Evolutionary conservation across 2,113 vertebrate genomes (phyloP).

Genomic region (Myxocyprinus asiaticus): DNA sequence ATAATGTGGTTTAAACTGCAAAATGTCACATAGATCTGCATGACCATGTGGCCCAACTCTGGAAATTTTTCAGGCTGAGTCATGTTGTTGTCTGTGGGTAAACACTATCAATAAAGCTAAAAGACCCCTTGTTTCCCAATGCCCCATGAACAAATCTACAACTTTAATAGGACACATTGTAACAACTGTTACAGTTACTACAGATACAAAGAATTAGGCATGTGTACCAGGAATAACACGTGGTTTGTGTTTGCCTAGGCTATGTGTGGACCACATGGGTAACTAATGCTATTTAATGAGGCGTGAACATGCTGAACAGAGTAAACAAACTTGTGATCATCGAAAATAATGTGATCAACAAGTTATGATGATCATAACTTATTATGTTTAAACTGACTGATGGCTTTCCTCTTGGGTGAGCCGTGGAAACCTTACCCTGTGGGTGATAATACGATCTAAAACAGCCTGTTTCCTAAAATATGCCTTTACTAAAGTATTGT

Average conservation of each 20-base stretch:
- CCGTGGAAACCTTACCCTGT: background rate
- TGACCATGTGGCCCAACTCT: background rate
- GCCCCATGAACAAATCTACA: background rate
- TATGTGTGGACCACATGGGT: background rate
- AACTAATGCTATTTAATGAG: background rate
- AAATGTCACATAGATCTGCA: background rate
- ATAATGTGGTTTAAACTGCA: background rate
- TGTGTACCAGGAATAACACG: conserved; percentile 2
- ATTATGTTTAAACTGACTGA: background rate
- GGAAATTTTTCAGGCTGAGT: conserved; percentile 50
- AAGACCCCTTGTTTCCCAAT: conserved; percentile 9
- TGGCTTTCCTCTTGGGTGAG: background rate
- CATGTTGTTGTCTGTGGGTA: conserved; percentile 43
- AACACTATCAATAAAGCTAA: background rate
- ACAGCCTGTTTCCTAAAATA: background rate
- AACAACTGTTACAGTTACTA: background rate
- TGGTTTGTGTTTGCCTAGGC: background rate
- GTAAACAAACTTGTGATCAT: background rate
- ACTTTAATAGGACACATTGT: background rate
- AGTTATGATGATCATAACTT: background rate
- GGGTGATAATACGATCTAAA: background rate
- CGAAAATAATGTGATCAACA: background rate
- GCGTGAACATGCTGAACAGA: background rate
- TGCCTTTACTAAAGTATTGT: background rate
- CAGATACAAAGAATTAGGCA: background rate